Evolutionary conservation across 1,140 invertebrate species (phyloP), one percentile per base, ranked within the genome.

Genomic region (Drosophila tani): DNA sequence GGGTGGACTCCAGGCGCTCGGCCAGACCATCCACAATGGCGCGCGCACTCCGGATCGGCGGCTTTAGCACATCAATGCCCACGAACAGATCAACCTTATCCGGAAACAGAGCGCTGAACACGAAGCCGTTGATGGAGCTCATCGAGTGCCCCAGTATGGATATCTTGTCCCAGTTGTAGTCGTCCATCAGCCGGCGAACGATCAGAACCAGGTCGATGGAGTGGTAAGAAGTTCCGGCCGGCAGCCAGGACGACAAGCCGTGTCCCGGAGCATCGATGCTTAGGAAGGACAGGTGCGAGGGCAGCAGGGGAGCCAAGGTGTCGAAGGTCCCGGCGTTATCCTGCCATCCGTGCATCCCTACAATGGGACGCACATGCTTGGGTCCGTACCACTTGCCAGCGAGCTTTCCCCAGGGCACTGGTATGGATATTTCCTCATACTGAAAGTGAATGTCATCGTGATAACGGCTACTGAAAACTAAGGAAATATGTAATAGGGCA

Each of bases 301-400:
- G 93, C 41, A 97, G 82, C 27, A 95, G 81, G 15, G 95, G 95
- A 19, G 95, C 94, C 11, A 97, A 84, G 1, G 94, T 93, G 90
- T 97, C 96, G 93, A 96, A 97, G 2, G 95, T 95, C 3, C 95
- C 95, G 14, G 96, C 95, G 91, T 96, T 97, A 77, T 96, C 96
- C 92, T 95, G 94, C 96, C 96, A 97, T 2, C 96, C 96, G 87
- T 97, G 96, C 45, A 97, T 77, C 1, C 95, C 94, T 15, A 97
- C 80, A 51, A 97, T 94, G 1, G 96, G 96, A 46, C 94, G 93
- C 9, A 94, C 93, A 67, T 95, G 92, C 49, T 94, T 93, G 5
- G 94, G 94, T 12, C 95, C 95, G 95, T 96, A 97, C 92, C 95
- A 93, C 93, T 96, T 96, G 67, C 94, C 96, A 12, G 95, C 92